A percentile compares a stretch with the other conserved stretches of the same genome.
Evolutionary conservation across 2,797 vertebrate species (phyloP).

Genomic region (Gephyroberyx darwinii): DNA sequence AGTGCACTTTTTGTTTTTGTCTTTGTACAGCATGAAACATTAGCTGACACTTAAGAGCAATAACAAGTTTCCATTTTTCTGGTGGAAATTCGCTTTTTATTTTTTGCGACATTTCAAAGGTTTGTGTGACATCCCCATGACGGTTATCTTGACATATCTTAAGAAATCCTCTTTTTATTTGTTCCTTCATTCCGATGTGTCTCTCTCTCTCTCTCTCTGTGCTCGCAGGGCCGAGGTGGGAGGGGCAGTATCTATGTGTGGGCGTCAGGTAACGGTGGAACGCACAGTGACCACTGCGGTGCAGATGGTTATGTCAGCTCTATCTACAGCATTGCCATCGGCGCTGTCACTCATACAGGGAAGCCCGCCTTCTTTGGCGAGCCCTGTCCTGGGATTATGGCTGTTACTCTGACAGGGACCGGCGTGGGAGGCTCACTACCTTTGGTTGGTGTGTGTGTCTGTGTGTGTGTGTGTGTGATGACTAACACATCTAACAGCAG

Average conservation of each 20-base stretch:
- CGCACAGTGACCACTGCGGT: conserved; percentile 71
- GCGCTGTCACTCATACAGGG: conserved; percentile 69
- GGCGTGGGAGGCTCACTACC: conserved; percentile 54
- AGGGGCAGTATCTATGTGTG: conserved; percentile 78
- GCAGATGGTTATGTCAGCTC: conserved; percentile 77
- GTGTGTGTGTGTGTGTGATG: conserved; percentile 26
- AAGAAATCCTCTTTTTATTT: conserved; percentile 11
- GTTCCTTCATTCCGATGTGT: conserved; percentile 13
- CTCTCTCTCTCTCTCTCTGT: conserved; percentile 39
- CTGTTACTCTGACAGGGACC: conserved; percentile 74
- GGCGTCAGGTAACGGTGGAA: conserved; percentile 75
- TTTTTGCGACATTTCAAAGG: too few species aligned
- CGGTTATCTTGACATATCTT: conserved; percentile 30
- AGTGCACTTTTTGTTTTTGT: too few species aligned
- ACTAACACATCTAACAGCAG: conserved; percentile 59
- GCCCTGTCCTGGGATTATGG: conserved; percentile 75
- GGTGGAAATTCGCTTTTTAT: too few species aligned
- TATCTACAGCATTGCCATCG: conserved; percentile 71
- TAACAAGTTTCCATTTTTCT: too few species aligned
- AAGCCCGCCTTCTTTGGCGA: conserved; percentile 72
- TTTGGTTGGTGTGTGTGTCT: conserved; percentile 69
- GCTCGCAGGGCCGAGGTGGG: conserved; percentile 68
- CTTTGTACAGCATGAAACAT: too few species aligned
- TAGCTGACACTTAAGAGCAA: too few species aligned
- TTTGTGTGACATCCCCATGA: neutral